phyloP scores from a whole-genome alignment of 2,113 vertebrate genomes.

The Reinhardtius hippoglossoides region DNA sequence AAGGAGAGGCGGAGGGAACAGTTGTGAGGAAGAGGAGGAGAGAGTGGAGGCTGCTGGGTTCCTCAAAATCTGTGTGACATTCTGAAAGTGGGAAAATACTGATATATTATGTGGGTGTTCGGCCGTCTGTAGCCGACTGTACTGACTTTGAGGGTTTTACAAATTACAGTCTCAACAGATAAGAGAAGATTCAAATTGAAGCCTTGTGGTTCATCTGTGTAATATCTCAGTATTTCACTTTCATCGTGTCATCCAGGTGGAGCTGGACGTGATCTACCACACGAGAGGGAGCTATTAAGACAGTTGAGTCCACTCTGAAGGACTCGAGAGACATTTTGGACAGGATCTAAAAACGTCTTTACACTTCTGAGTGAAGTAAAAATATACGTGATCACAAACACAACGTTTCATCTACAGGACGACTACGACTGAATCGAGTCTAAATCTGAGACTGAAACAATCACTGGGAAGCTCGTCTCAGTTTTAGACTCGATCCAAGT shows the following conservation, averaged over 20 bases:
- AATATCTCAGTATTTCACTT: constrained; percentile 38
- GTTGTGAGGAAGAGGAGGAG: constrained; percentile 11
- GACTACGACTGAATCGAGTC: constrained; percentile 1
- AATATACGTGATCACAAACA: constrained; percentile 2
- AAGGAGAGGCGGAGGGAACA: background rate
- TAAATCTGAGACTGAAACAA: constrained; percentile 5
- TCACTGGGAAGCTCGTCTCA: background rate
- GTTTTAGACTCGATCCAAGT: constrained; percentile 15
- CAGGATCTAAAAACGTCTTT: background rate
- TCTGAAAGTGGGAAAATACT: constrained; percentile 50
- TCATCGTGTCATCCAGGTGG: constrained; percentile 30
- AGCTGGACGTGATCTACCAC: constrained; percentile 11
- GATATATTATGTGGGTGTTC: constrained; percentile 37
- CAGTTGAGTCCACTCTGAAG: background rate
- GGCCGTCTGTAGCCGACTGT: constrained; percentile 29
- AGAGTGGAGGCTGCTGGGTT: constrained; percentile 6
- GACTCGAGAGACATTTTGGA: constrained; percentile 4
- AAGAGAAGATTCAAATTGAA: background rate
- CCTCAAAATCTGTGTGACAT: constrained; percentile 34
- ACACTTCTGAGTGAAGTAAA: background rate
- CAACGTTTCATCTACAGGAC: constrained; percentile 7
- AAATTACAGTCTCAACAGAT: background rate
- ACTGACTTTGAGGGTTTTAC: background rate
- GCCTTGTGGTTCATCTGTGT: background rate
- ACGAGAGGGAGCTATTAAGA: constrained; percentile 25